These are phyloP conservation scores for Sylvia borin DNA, from an alignment of 2,797 vertebrate species.

Conservation along the genomic window DNA sequence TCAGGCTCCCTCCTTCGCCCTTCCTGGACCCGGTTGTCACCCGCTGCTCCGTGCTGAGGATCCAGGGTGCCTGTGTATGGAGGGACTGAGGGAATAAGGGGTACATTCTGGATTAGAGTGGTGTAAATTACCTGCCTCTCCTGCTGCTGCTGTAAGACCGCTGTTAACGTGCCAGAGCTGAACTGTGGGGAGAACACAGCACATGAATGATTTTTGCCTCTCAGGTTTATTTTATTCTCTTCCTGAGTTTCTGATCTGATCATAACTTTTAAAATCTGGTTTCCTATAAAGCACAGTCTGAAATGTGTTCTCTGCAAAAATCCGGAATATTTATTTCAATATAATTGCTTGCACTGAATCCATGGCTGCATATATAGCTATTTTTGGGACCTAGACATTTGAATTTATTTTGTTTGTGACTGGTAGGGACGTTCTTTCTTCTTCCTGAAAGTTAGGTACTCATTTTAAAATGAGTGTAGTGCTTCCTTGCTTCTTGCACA, in stretches of 20 bases:
- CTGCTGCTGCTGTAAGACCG: not conserved
- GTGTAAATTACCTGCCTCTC: not conserved
- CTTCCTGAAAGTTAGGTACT: not conserved
- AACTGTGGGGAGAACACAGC: not conserved
- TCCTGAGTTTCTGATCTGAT: not conserved
- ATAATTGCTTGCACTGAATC: not conserved
- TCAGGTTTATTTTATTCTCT: not conserved
- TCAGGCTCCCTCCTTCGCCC: accelerated
- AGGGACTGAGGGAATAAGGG: not conserved
- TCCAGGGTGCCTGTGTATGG: not conserved
- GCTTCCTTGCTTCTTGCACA: not conserved
- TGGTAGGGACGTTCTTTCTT: not conserved
- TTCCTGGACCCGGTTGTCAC: not conserved
- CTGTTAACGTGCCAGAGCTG: not conserved
- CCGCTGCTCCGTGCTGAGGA: not conserved
- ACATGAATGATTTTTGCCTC: not conserved
- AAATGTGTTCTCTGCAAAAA: not conserved
- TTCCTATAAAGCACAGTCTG: not conserved
- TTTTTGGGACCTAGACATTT: not conserved
- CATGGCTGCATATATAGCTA: not conserved
- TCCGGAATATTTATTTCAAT: not conserved
- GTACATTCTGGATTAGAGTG: not conserved
- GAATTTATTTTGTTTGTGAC: not conserved
- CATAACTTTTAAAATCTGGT: not conserved
- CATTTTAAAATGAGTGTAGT: not conserved